These are phyloP conservation scores for Spheniscus mendiculus DNA, from an alignment of 2,113 vertebrate species.

Conservation along the genomic window DNA sequence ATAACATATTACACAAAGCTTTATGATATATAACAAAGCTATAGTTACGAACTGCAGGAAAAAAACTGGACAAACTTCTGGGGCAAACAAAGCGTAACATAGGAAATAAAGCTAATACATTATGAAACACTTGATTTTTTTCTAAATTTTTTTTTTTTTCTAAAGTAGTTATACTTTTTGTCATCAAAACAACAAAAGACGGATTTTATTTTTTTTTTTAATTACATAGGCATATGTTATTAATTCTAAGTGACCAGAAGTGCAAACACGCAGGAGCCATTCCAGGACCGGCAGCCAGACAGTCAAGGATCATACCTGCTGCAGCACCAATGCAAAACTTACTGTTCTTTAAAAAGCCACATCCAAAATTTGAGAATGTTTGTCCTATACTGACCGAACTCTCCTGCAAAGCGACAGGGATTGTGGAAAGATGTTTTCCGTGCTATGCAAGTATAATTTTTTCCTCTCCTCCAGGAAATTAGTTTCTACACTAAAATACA, in stretches of 20 bases:
- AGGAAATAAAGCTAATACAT: not conserved
- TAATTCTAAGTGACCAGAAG: not conserved
- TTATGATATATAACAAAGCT: not conserved
- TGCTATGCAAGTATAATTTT: not conserved
- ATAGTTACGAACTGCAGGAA: not conserved
- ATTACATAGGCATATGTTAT: not conserved
- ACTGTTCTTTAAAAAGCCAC: not conserved
- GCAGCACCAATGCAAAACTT: not conserved
- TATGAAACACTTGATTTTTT: not conserved
- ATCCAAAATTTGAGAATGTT: not conserved
- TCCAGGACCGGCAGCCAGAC: not conserved
- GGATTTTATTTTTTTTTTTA: not conserved
- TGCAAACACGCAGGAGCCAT: not conserved
- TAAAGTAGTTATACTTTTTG: not conserved
- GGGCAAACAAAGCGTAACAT: not conserved
- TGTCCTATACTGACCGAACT: not conserved
- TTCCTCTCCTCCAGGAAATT: not conserved
- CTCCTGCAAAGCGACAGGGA: not conserved
- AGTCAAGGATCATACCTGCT: not conserved
- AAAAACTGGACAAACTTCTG: not conserved
- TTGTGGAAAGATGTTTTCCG: not conserved
- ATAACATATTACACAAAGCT: not conserved
- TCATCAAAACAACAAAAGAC: not conserved
- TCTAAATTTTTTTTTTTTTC: not conserved
- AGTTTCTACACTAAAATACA: not conserved